Evolutionary conservation across 2,797 vertebrate genomes (phyloP), one percentile per base, ranked within the genome.

Genomic region (Semotilus atromaculatus): DNA sequence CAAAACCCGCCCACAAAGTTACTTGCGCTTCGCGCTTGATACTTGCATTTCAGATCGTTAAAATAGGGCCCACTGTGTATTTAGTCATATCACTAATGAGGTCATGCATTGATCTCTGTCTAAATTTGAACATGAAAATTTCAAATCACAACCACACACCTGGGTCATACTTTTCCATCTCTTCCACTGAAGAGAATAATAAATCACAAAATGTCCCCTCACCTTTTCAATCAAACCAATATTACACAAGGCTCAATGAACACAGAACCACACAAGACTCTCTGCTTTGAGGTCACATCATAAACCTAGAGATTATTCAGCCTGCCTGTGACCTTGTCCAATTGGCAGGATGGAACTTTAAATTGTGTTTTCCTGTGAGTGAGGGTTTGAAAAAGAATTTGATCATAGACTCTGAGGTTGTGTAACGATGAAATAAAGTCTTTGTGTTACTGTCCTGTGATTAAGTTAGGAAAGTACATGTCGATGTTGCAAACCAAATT

Each of bases 181-280:
- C 11, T 38, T 84, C 26, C 26, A 34, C 64, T 86, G 64, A 86
- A 84, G 60, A 13, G 36, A 58, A 66, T 71, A 62, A 82, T 85
- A 71, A 75, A 82, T 89, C 81, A 84, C 68, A 82, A 84, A 73
- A 73, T 81, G 80, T 51, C 26, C 36, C 67, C 26, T 38, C 53
- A 60, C 14, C 86, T 70, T 87, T 70, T 74, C 66, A 87, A 64
- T 64, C 43, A 81, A 62, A 43, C 68, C 26, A 38, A 38, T 45
- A 68, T 74, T 74, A 77, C 76, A 53, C 21, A 31, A 78, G 53
- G 7, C 66, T 36, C 66, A 81, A 7, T 23, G 48, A 40, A 77
- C 80, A 77, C 72, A 40, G 36, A 64, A 73, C 64, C 34, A 71
- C 55, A 80, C 34, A 34, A 71, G 38, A 55, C 31, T 21, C 53